A percentile compares a stretch with the other conserved stretches of the same genome.
Evolutionary conservation across 2,113 vertebrate species (phyloP).

Genomic region (Aplodontia rufa): DNA sequence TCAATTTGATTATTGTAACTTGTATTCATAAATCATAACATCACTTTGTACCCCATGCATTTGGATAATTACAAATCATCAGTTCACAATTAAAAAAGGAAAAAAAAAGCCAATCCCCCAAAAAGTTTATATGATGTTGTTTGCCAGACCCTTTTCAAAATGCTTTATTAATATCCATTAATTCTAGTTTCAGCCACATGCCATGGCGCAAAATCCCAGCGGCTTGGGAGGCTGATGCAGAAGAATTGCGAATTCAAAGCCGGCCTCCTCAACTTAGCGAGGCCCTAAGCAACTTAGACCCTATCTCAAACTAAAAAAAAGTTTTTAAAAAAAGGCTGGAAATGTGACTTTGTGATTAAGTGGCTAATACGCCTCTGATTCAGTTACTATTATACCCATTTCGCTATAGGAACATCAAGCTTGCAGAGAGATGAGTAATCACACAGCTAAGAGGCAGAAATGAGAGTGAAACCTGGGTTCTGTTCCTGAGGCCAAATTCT

Average conservation of each 20-base stretch:
- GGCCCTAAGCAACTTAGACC: no score
- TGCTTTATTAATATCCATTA: not conserved
- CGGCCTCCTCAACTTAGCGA: no score
- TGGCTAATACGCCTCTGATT: not conserved
- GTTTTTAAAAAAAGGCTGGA: no score
- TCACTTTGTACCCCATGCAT: not conserved
- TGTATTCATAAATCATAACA: not conserved
- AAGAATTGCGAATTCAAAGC: no score
- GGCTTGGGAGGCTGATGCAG: no score
- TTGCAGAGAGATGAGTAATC: not conserved
- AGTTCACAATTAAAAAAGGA: not conserved
- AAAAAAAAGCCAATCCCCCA: not conserved
- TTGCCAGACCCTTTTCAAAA: not conserved
- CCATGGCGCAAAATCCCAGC: no score
- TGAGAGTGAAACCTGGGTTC: not conserved
- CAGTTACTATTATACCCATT: not conserved
- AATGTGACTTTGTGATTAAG: no score
- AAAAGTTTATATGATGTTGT: not conserved
- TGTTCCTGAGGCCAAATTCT: not conserved
- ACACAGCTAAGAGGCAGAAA: not conserved
- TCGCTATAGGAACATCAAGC: not conserved
- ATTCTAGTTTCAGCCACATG: not conserved
- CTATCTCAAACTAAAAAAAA: no score
- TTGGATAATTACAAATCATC: not conserved
- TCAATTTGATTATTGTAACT: not conserved